phyloP scores from a whole-genome alignment of 2,113 vertebrate species.

The Mirza zaza region DNA sequence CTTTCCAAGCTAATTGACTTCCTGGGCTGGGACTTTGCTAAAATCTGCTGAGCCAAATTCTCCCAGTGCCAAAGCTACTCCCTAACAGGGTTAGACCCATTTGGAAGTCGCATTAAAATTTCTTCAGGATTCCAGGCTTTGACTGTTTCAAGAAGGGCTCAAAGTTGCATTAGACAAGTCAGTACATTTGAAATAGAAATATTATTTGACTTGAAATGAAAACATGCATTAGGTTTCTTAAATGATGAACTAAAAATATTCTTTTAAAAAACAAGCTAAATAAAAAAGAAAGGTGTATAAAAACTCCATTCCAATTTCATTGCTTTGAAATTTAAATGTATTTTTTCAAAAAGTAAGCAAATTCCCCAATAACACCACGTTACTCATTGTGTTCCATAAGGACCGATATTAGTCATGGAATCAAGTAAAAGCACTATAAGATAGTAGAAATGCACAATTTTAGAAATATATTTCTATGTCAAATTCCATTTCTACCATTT shows the following conservation, averaged over 20 bases:
- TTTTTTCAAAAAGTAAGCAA: slow-evolving; percentile 13
- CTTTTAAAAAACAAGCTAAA: slow-evolving; percentile 28
- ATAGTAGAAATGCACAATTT: background rate
- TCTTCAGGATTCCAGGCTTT: slow-evolving; percentile 54
- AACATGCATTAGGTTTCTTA: slow-evolving; percentile 56
- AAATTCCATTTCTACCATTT: slow-evolving; percentile 19
- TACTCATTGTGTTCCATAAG: slow-evolving; percentile 3
- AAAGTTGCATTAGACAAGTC: slow-evolving; percentile 61
- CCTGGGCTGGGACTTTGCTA: slow-evolving; percentile 54
- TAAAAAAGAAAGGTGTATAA: background rate
- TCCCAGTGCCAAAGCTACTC: slow-evolving; percentile 60
- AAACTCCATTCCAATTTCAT: background rate
- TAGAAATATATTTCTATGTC: slow-evolving; percentile 29
- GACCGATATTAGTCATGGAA: background rate
- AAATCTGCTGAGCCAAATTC: slow-evolving; percentile 41
- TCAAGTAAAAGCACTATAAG: background rate
- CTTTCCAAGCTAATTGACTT: slow-evolving; percentile 64
- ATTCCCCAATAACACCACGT: background rate
- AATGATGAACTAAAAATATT: slow-evolving; percentile 48
- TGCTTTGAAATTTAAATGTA: slow-evolving; percentile 51
- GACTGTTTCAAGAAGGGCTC: slow-evolving; percentile 57
- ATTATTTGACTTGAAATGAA: slow-evolving; percentile 66
- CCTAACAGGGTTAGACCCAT: slow-evolving; percentile 30
- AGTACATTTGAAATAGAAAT: slow-evolving; percentile 61
- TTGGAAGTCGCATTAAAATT: slow-evolving; percentile 68